Evolutionary conservation across 2,888 invertebrate species (phyloP).

Genomic region (Euplexia lucipara): DNA sequence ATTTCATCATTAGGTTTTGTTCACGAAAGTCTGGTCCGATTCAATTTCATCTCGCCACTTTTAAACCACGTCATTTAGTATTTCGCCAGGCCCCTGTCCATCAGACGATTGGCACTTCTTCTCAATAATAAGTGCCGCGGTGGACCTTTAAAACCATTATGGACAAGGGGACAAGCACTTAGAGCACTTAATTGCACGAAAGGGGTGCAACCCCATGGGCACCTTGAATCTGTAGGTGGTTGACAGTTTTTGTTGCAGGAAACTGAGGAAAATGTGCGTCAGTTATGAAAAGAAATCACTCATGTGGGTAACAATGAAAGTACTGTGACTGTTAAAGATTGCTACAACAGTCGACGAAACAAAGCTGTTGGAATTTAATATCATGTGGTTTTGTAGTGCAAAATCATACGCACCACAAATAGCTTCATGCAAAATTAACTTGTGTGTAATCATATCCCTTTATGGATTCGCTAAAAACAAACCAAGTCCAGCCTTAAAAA

Average conservation of each 20-base stretch:
- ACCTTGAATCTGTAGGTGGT: constrained; percentile 26
- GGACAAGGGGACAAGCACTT: constrained; percentile 46
- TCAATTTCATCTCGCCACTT: constrained; percentile 26
- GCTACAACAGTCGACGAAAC: not conserved
- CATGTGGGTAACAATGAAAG: constrained; percentile 1
- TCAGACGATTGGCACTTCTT: constrained; percentile 41
- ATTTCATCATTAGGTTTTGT: not conserved
- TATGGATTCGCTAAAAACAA: constrained; percentile 32
- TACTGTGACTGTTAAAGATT: constrained; percentile 8
- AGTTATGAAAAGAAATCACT: not conserved
- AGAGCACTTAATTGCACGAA: constrained; percentile 55
- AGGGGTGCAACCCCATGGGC: constrained; percentile 36
- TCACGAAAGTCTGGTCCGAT: constrained; percentile 10
- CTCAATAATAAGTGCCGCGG: constrained; percentile 25
- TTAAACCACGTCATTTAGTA: constrained; percentile 41
- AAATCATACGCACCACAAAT: constrained; percentile 10
- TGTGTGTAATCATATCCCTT: not conserved
- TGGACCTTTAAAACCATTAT: constrained; percentile 42
- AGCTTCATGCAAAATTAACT: not conserved
- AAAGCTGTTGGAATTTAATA: constrained; percentile 7
- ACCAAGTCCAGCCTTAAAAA: constrained; percentile 43
- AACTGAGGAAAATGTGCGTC: constrained; percentile 5
- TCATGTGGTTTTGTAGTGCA: not conserved
- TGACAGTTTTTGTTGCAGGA: constrained; percentile 18
- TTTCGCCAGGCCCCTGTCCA: constrained; percentile 27